Conservation (phyloP, 2,888 invertebrate genomes). For the Glaucopsyche alexis region DNA sequence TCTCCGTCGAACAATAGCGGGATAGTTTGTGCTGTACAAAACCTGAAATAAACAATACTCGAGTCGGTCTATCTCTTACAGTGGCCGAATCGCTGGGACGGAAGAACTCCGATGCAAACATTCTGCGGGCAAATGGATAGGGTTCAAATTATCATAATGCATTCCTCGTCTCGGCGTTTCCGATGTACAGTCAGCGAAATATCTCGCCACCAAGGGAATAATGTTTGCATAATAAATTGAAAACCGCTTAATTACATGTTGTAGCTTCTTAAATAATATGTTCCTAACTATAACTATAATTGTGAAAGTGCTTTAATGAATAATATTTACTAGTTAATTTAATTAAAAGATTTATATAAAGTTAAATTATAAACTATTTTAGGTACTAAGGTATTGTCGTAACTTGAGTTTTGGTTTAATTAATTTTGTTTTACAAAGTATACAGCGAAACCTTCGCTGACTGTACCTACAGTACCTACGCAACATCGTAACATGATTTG, state of each 20-base stretch:
- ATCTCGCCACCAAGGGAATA: background rate
- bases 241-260: background rate
- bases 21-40: conserved; percentile 10
- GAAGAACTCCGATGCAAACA: conserved; percentile 25
- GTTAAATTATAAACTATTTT: too few species aligned
- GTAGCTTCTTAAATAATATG: too few species aligned
- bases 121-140: conserved; percentile 34
- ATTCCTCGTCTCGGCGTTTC: conserved; percentile 47
- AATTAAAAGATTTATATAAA: too few species aligned
- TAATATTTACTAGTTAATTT: too few species aligned
- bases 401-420: too few species aligned
- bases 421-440: too few species aligned
- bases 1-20: background rate
- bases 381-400: too few species aligned
- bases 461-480: conserved; percentile 34
- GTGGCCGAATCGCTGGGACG: conserved; percentile 12
- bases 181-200: conserved; percentile 34
- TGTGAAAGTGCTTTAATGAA: too few species aligned
- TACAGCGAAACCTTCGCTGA: background rate
- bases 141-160: conserved; percentile 53
- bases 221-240: background rate
- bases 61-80: background rate
- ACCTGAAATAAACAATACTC: conserved; percentile 9
- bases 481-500: conserved; percentile 46
- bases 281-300: too few species aligned